Conservation (phyloP, 2,888 invertebrate species). For the Clostera curtula region DNA sequence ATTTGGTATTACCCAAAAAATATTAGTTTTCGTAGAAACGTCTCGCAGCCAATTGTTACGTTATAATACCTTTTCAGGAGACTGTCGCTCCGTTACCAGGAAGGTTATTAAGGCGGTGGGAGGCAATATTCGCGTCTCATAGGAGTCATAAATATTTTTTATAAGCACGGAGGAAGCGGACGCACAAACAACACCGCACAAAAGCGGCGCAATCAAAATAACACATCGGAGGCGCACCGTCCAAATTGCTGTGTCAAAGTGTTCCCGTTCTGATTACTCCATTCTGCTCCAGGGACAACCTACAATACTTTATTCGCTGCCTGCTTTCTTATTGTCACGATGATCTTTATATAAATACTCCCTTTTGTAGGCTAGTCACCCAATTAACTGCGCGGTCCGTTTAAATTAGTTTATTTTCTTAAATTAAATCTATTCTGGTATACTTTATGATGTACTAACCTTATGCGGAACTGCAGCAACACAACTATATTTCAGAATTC, state of each 20-base stretch:
- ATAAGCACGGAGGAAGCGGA: conserved; percentile 43
- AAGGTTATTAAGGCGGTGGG: conserved; percentile 38
- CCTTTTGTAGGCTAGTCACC: too few relatives aligned
- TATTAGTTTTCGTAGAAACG: conserved; percentile 18
- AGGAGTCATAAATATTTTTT: conserved; percentile 49
- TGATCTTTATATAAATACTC: too few relatives aligned
- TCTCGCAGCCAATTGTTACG: conserved; percentile 22
- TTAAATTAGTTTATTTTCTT: too few relatives aligned
- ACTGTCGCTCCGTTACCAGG: conserved; percentile 25
- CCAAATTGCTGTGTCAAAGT: conserved; percentile 70
- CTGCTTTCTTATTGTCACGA: conserved; percentile 45
- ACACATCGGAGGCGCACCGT: conserved; percentile 57
- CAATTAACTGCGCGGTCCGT: too few relatives aligned
- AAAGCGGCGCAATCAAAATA: conserved; percentile 67
- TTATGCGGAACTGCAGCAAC: too few relatives aligned
- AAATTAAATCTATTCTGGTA: too few relatives aligned
- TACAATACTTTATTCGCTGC: conserved; percentile 41
- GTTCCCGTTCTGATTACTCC: conserved; percentile 67
- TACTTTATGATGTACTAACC: too few relatives aligned
- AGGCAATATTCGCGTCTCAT: conserved; percentile 42
- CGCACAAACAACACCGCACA: conserved; percentile 53
- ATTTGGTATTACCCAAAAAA: neutral
- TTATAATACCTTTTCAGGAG: conserved; percentile 30
- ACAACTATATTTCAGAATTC: too few relatives aligned
- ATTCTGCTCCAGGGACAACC: conserved; percentile 54